phyloP scores from a whole-genome alignment of 2,113 vertebrate species.

The Pontoporia blainvillei region DNA sequence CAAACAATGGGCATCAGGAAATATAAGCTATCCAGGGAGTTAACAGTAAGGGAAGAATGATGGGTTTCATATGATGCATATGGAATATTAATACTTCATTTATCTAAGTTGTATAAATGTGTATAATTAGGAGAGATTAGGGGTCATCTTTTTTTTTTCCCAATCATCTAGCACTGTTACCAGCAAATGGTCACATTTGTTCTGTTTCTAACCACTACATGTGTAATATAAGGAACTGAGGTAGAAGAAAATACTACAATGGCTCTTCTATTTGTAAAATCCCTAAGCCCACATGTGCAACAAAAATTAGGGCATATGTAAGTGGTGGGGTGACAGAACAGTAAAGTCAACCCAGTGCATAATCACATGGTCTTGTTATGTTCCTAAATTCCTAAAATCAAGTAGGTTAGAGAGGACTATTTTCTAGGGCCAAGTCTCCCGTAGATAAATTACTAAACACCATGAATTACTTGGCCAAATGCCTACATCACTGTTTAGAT shows the following conservation, averaged over 20 bases:
- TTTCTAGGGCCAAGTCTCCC: neutral
- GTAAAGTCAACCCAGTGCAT: neutral
- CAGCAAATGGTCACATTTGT: neutral
- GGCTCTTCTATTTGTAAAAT: neutral
- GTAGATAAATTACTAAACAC: neutral
- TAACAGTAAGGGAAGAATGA: neutral
- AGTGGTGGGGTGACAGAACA: neutral
- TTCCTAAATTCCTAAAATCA: neutral
- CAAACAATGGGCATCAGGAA: neutral
- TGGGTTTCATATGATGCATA: neutral
- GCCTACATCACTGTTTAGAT: neutral
- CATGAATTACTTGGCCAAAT: neutral
- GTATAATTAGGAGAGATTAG: neutral
- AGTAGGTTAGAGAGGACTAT: neutral
- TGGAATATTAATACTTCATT: neutral
- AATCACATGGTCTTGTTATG: neutral
- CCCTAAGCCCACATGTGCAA: neutral
- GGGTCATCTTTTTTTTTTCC: neutral
- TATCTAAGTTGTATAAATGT: neutral
- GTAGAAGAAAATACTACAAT: neutral
- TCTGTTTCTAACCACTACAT: neutral
- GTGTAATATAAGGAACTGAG: neutral
- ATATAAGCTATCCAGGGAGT: neutral
- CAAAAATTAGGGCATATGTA: neutral
- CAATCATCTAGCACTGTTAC: neutral